These are phyloP conservation scores for Neopelma chrysocephalum DNA, from an alignment of 2,797 vertebrate genomes.

Conservation along the genomic window DNA sequence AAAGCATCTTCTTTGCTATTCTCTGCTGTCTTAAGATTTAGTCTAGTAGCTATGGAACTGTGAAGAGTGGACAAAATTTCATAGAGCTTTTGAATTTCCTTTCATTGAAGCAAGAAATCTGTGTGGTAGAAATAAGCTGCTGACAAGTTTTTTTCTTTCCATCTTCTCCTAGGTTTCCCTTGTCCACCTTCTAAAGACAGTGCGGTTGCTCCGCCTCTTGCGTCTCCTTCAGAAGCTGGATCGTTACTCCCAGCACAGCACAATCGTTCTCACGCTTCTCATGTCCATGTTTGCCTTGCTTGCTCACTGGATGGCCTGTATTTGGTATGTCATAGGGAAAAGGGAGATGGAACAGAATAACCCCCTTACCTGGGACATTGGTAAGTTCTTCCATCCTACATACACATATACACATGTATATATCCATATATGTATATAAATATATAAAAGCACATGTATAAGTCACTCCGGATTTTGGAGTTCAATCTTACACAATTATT, in stretches of 20 bases:
- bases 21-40: background rate
- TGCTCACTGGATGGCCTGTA: conserved; percentile 99
- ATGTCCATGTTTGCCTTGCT: conserved; percentile 98
- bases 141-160: background rate
- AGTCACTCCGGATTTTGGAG: background rate
- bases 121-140: background rate
- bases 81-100: background rate
- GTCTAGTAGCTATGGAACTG: background rate
- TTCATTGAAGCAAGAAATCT: background rate
- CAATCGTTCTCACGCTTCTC: conserved; percentile 93
- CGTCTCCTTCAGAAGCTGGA: conserved; percentile 97
- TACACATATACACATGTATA: fast-evolving
- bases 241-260: conserved; percentile 97
- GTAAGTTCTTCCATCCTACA: conserved; percentile 73
- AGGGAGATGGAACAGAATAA: conserved; percentile 95
- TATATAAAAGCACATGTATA: background rate
- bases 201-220: conserved; percentile 90
- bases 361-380: conserved; percentile 91
- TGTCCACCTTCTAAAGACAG: conserved; percentile 95
- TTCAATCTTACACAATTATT: background rate
- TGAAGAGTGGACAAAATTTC: background rate
- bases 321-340: conserved; percentile 98
- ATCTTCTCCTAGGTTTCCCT: conserved; percentile 85
- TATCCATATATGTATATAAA: background rate
- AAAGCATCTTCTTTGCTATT: background rate